Evolutionary conservation across 2,797 vertebrate species (phyloP).

Genomic region (Pangasius sanitwongsei): DNA sequence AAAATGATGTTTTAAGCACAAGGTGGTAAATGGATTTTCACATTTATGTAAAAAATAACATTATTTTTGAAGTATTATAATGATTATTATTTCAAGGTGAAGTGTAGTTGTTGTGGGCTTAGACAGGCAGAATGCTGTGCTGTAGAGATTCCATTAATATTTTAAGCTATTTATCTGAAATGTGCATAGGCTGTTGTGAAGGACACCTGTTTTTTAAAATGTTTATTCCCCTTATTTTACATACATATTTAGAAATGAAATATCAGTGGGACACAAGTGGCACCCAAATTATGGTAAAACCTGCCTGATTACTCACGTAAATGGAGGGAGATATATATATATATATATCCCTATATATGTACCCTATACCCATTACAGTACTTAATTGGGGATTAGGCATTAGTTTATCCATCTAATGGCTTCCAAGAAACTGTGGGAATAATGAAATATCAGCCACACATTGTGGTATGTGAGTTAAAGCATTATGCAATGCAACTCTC

Average conservation of each 20-base stretch:
- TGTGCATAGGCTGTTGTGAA: neutral
- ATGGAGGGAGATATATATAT: neutral
- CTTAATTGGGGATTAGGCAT: neutral
- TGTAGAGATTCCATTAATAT: neutral
- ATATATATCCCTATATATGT: neutral
- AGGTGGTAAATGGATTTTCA: neutral
- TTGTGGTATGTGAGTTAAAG: slow-evolving; percentile 2
- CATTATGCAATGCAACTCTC: slow-evolving; percentile 14
- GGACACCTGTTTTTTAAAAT: neutral
- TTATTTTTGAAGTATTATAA: neutral
- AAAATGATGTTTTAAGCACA: neutral
- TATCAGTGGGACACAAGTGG: neutral
- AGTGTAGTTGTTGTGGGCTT: neutral
- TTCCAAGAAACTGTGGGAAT: neutral
- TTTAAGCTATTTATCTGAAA: neutral
- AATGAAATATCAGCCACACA: neutral
- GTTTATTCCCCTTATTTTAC: neutral
- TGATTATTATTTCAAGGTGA: neutral
- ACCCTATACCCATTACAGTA: neutral
- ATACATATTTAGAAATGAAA: neutral
- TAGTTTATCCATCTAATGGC: too few species aligned
- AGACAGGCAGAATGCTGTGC: neutral
- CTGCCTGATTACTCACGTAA: neutral
- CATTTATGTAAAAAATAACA: too few species aligned
- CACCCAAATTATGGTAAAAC: neutral